A percentile compares a stretch with the other conserved stretches of the same genome.
Evolutionary conservation across 2,888 invertebrate species (phyloP).

Genomic region (Eupithecia insigniata): DNA sequence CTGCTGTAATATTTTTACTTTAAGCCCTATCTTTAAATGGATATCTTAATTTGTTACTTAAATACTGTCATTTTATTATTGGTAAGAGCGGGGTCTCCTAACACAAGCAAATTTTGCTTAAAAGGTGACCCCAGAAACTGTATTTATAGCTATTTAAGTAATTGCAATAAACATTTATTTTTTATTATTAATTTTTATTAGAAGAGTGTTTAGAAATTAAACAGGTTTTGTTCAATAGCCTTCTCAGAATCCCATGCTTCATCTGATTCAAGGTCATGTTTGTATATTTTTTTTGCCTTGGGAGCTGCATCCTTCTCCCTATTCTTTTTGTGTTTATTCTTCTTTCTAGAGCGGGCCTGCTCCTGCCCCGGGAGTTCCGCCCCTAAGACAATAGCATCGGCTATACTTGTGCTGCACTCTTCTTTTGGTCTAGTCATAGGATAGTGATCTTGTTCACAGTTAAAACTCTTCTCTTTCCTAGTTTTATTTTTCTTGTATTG

Average conservation of each 20-base stretch:
- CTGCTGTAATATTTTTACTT: too few species aligned
- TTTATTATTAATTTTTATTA: too few species aligned
- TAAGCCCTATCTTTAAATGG: too few species aligned
- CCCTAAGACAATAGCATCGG: not conserved
- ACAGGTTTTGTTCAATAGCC: constrained; percentile 73
- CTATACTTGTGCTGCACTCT: not conserved
- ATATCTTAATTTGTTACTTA: too few species aligned
- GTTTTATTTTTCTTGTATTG: constrained; percentile 7
- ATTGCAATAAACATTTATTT: too few species aligned
- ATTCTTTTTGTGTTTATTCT: constrained; percentile 29
- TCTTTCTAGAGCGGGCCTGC: constrained; percentile 9
- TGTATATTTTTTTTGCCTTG: constrained; percentile 55
- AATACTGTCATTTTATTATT: too few species aligned
- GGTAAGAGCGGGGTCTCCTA: too few species aligned
- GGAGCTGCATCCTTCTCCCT: constrained; percentile 2
- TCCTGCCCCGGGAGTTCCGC: not conserved
- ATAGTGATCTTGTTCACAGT: not conserved
- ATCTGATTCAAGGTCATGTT: constrained; percentile 57
- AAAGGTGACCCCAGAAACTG: too few species aligned
- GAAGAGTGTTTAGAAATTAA: constrained; percentile 59
- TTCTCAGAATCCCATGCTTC: constrained; percentile 73
- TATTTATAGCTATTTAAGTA: too few species aligned
- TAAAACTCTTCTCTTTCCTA: not conserved
- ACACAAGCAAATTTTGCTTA: too few species aligned
- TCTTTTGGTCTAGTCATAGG: constrained; percentile 1